Evolutionary conservation across 1,140 invertebrate species (phyloP).

Genomic region (Samia ricini): DNA sequence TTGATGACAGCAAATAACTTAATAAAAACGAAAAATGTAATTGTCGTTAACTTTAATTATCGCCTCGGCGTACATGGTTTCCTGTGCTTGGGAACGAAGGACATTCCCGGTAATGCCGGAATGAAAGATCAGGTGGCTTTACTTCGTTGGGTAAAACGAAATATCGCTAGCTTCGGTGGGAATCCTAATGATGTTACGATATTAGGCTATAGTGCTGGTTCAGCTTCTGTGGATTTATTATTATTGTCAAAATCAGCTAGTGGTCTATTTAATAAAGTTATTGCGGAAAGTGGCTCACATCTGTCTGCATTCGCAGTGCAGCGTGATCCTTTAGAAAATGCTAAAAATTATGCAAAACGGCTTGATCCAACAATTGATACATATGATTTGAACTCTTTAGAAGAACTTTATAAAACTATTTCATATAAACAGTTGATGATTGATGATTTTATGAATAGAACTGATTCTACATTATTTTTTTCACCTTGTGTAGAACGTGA

Average conservation of each 20-base stretch:
- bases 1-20: conserved; percentile 15
- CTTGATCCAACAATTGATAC: conserved; percentile 8
- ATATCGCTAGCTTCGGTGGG: conserved; percentile 37
- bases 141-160: conserved; percentile 31
- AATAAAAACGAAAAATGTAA: conserved; percentile 23
- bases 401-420: conserved; percentile 23
- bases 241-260: conserved; percentile 25
- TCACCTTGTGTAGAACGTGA: conserved; percentile 27
- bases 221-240: conserved; percentile 25
- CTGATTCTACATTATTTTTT: conserved; percentile 21
- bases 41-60: conserved; percentile 37
- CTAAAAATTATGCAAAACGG: conserved; percentile 17
- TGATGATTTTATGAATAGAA: conserved; percentile 9
- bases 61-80: conserved; percentile 34
- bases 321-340: conserved; percentile 25
- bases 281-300: conserved; percentile 30
- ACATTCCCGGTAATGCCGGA: conserved; percentile 38
- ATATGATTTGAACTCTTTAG: conserved; percentile 22
- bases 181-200: conserved; percentile 37
- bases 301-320: conserved; percentile 21
- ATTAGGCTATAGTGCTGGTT: conserved; percentile 30
- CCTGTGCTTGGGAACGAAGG: conserved; percentile 36
- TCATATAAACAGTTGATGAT: conserved; percentile 3
- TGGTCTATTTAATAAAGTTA: conserved; percentile 36
- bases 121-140: conserved; percentile 40